Percentiles rank a stretch among this genome's conserved stretches.
Evolutionary conservation across 2,113 vertebrate species (phyloP).

Genomic region (Carassius carassius): DNA sequence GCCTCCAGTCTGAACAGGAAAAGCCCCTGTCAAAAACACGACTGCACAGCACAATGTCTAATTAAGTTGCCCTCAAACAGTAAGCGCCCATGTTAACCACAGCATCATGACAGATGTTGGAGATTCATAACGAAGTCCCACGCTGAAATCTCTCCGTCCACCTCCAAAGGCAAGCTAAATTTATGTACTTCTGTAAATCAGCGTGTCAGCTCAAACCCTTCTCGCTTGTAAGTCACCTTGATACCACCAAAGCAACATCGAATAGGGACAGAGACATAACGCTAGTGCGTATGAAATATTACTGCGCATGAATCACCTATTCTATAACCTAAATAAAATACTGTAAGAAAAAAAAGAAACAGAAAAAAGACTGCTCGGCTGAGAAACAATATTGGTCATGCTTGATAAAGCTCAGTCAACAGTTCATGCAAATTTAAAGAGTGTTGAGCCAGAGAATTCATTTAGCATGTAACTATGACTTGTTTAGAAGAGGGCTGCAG

Average conservation of each 20-base stretch:
- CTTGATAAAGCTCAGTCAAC: not conserved
- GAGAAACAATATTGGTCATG: not conserved
- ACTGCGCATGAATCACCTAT: not conserved
- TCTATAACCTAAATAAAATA: not conserved
- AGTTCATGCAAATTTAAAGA: not conserved
- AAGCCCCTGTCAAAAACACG: not conserved
- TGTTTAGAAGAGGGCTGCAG: not conserved
- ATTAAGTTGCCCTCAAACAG: conserved; percentile 56
- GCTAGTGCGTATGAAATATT: not conserved
- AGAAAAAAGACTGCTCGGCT: not conserved
- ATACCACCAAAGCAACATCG: not conserved
- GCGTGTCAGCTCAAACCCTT: not conserved
- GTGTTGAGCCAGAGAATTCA: not conserved
- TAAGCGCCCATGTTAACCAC: conserved; percentile 14
- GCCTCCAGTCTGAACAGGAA: not conserved
- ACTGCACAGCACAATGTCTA: conserved; percentile 36
- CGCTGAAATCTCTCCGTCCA: not conserved
- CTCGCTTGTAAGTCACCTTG: not conserved
- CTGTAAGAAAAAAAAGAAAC: too few species aligned
- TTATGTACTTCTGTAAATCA: not conserved
- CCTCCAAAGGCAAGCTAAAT: not conserved
- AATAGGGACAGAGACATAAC: not conserved
- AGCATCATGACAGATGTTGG: conserved; percentile 38
- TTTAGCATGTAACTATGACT: not conserved
- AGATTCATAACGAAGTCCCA: conserved; percentile 36